A percentile compares a stretch with the other conserved stretches of the same genome.
Evolutionary conservation across 2,113 vertebrate genomes (phyloP).

Genomic region (Limanda limanda): DNA sequence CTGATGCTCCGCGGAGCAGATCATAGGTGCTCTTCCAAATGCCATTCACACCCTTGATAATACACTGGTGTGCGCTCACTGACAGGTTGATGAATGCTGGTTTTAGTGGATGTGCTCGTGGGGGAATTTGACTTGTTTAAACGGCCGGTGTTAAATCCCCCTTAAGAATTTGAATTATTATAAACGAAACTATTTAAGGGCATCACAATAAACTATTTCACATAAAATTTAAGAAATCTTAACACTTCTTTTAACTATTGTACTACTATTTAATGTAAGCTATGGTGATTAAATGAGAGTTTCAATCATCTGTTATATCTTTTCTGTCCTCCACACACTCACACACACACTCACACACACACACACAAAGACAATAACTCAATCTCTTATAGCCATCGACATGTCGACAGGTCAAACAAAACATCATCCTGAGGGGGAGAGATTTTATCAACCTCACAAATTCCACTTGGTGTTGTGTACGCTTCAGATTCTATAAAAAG

Average conservation of each 20-base stretch:
- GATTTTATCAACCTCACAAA: constrained; percentile 10
- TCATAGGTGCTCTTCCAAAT: constrained; percentile 40
- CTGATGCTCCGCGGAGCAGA: constrained; percentile 25
- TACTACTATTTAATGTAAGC: background rate
- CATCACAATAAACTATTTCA: no score
- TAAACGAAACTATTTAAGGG: no score
- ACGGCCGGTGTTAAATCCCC: background rate
- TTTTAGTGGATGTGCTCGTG: constrained; percentile 1
- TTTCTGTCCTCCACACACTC: background rate
- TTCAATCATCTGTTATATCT: background rate
- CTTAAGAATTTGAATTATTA: background rate
- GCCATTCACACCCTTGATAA: background rate
- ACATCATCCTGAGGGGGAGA: constrained; percentile 1
- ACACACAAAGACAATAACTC: background rate
- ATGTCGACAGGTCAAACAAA: constrained; percentile 1
- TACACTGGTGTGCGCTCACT: background rate
- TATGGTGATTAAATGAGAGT: background rate
- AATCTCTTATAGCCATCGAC: background rate
- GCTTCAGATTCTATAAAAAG: background rate
- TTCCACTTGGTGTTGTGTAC: background rate
- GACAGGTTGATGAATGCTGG: constrained; percentile 10
- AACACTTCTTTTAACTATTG: no score
- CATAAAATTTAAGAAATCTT: no score
- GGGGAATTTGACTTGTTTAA: no score
- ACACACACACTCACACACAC: background rate